Evolutionary conservation across 2,113 vertebrate genomes (phyloP).

Genomic region (Brachypodius melanocephalos): DNA sequence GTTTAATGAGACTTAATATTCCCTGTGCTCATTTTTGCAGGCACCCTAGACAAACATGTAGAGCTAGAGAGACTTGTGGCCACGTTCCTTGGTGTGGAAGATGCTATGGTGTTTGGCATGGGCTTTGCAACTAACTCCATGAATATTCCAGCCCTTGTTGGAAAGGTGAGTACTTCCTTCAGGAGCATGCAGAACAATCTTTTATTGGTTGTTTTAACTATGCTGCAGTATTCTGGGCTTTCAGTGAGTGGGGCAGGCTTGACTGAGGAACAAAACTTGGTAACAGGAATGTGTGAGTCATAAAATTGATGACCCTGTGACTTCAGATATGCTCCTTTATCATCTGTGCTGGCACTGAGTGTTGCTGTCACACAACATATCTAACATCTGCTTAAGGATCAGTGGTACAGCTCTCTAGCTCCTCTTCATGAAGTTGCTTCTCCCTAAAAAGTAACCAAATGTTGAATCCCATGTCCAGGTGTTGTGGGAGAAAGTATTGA

Average conservation of each 20-base stretch:
- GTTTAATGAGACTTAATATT: neutral
- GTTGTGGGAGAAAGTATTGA: neutral
- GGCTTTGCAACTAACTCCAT: conserved; percentile 93
- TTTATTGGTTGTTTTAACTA: neutral
- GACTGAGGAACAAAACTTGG: neutral
- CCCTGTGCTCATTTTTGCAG: conserved; percentile 66
- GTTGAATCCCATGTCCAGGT: neutral
- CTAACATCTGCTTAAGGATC: neutral
- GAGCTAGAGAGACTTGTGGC: conserved; percentile 87
- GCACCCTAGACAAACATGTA: conserved; percentile 83
- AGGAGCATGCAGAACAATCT: fast-evolving
- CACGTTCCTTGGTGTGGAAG: conserved; percentile 84
- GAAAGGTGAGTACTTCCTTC: conserved; percentile 79
- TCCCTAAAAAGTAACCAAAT: neutral
- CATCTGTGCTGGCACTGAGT: neutral
- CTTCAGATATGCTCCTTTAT: neutral
- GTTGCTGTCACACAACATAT: neutral
- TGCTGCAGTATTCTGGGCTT: neutral
- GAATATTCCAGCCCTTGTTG: conserved; percentile 92
- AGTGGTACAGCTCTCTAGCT: neutral
- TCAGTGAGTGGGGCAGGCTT: neutral
- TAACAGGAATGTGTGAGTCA: neutral
- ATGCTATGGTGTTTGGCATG: conserved; percentile 89
- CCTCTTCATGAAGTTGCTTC: neutral
- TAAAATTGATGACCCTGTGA: neutral